Evolutionary conservation across 2,888 invertebrate genomes (phyloP).

Genomic region (Galerucella nymphaeae): DNA sequence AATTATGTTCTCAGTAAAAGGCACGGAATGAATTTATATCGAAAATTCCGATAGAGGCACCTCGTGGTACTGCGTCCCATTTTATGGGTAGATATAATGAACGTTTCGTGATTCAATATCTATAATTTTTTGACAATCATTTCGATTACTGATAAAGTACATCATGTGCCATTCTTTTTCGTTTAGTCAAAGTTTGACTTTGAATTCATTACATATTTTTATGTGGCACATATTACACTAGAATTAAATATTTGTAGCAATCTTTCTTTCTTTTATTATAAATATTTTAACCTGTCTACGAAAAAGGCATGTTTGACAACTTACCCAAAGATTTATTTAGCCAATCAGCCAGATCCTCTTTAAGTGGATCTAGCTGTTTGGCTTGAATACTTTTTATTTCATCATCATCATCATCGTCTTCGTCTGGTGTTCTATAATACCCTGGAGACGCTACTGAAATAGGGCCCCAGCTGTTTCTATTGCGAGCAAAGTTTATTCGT

Average conservation of each 20-base stretch:
- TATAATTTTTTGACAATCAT: conserved; percentile 25
- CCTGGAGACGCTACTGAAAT: conserved; percentile 66
- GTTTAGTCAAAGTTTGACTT: not conserved
- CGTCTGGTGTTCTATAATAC: conserved; percentile 56
- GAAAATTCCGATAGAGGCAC: conserved; percentile 28
- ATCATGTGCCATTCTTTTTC: conserved; percentile 15
- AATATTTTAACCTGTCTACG: not conserved
- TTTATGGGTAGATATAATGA: conserved; percentile 37
- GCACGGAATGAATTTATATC: conserved; percentile 30
- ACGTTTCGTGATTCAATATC: conserved; percentile 37
- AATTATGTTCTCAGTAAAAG: conserved; percentile 19
- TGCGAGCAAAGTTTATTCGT: conserved; percentile 9
- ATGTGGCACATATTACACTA: too few relatives aligned
- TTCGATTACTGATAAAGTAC: conserved; percentile 23
- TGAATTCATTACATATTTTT: not conserved
- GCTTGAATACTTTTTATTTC: conserved; percentile 81
- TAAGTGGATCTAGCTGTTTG: conserved; percentile 82
- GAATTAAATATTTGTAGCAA: too few relatives aligned
- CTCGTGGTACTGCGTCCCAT: conserved; percentile 41
- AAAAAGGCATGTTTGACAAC: conserved; percentile 56
- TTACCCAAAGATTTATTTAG: conserved; percentile 86
- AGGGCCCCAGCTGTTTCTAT: conserved; percentile 73
- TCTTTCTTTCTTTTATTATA: too few relatives aligned
- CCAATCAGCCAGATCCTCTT: conserved; percentile 91
- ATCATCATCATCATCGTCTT: conserved; percentile 71